These are phyloP conservation scores for Microchrysa polita DNA, from an alignment of 2,888 invertebrate genomes.

Conservation along the genomic window DNA sequence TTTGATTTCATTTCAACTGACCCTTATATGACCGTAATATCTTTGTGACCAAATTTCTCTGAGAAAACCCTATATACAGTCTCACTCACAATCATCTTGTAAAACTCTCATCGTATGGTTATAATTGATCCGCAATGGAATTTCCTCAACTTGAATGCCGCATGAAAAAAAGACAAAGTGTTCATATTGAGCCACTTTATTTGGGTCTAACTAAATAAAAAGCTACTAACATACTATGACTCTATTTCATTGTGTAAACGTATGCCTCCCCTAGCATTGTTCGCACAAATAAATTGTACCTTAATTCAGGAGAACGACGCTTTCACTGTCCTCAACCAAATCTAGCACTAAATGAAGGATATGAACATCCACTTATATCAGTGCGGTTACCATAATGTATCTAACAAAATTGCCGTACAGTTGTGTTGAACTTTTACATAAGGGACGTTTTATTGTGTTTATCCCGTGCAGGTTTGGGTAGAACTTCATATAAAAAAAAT, in stretches of 20 bases:
- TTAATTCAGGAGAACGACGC: background rate
- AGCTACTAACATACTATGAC: constrained; percentile 2
- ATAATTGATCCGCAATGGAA: constrained; percentile 1
- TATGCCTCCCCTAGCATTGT: background rate
- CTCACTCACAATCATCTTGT: background rate
- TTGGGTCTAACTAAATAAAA: constrained; percentile 13
- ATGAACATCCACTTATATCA: constrained; percentile 38
- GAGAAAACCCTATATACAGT: too few species aligned
- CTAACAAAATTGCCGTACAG: background rate
- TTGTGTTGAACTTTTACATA: background rate
- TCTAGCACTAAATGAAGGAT: constrained; percentile 23
- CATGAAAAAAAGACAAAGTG: background rate
- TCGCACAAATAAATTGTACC: constrained; percentile 23
- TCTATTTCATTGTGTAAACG: constrained; percentile 2
- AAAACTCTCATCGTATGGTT: background rate
- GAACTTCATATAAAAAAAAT: too few species aligned
- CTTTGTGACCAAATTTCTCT: too few species aligned
- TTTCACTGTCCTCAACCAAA: constrained; percentile 3
- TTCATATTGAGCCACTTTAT: constrained; percentile 16
- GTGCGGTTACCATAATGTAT: constrained; percentile 25
- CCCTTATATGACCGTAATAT: too few species aligned
- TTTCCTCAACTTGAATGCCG: background rate
- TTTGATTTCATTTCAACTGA: too few species aligned
- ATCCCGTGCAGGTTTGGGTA: too few species aligned
- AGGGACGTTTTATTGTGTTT: too few species aligned